Percentiles rank a stretch among this genome's conserved stretches.
Evolutionary conservation across 2,888 invertebrate genomes (phyloP).

Genomic region (Habrosyne pyritoides): DNA sequence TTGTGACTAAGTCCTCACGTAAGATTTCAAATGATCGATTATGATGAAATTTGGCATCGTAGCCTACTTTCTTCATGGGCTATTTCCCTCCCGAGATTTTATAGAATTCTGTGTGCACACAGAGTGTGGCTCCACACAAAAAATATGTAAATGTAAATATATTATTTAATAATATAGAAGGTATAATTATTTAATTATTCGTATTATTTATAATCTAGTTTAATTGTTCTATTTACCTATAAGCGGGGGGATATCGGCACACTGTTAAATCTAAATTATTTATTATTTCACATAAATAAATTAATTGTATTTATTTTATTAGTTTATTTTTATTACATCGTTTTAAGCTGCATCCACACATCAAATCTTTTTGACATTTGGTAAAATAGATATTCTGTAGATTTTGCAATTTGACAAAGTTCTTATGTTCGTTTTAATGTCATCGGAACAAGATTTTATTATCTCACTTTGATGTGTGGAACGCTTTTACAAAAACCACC

Average conservation of each 20-base stretch:
- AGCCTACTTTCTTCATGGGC: background rate
- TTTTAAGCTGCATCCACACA: background rate
- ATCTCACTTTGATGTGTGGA: slow-evolving; percentile 1
- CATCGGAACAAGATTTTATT: background rate
- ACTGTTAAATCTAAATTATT: slow-evolving; percentile 2
- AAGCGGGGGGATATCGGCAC: slow-evolving; percentile 2
- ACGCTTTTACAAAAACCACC: background rate
- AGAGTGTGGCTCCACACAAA: no score
- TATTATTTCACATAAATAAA: background rate
- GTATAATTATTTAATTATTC: background rate
- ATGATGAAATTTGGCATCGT: background rate
- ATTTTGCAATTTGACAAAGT: background rate
- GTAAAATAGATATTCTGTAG: background rate
- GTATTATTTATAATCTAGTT: background rate
- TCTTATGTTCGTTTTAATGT: no score
- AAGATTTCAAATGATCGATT: no score
- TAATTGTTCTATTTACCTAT: background rate
- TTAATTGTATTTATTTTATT: background rate
- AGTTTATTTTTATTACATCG: slow-evolving; percentile 4
- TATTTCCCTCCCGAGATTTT: background rate
- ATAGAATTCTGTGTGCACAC: no score
- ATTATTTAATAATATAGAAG: background rate
- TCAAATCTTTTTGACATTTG: background rate
- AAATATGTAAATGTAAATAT: no score
- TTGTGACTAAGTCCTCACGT: background rate